Evolutionary conservation across 2,888 invertebrate genomes (phyloP).

Genomic region (Tholera decimalis): DNA sequence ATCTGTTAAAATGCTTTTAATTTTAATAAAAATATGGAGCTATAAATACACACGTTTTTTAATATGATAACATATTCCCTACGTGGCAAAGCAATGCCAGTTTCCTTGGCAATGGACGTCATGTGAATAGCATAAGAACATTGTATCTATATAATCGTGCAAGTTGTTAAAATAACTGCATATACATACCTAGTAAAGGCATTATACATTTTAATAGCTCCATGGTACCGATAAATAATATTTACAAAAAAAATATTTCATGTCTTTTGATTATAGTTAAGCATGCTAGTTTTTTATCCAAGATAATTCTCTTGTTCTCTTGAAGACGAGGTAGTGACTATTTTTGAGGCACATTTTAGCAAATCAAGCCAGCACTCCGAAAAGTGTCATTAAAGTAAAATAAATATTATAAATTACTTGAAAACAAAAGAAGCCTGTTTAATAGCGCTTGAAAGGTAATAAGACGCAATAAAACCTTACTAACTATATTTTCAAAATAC

Average conservation of each 20-base stretch:
- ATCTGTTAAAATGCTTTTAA: constrained; percentile 17
- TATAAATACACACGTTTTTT: constrained; percentile 53
- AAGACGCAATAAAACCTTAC: constrained; percentile 25
- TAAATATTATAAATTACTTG: constrained; percentile 4
- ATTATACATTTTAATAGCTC: constrained; percentile 33
- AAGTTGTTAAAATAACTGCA: constrained; percentile 30
- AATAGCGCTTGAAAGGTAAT: constrained; percentile 23
- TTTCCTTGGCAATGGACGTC: constrained; percentile 51
- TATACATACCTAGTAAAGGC: no score
- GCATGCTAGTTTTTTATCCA: background rate
- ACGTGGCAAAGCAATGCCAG: constrained; percentile 24
- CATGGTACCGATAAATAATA: no score
- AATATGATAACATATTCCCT: constrained; percentile 52
- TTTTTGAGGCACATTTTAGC: background rate
- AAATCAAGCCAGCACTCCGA: background rate
- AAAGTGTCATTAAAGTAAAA: constrained; percentile 25
- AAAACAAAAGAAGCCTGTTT: constrained; percentile 21
- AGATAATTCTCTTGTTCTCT: background rate
- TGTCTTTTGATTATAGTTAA: no score
- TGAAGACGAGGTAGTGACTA: background rate
- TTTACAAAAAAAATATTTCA: no score
- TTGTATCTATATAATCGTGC: constrained; percentile 17
- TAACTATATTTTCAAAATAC: constrained; percentile 40
- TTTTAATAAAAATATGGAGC: constrained; percentile 48
- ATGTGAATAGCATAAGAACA: constrained; percentile 55